These are phyloP conservation scores for Mimas tiliae DNA, from an alignment of 2,888 invertebrate genomes.

Conservation along the genomic window DNA sequence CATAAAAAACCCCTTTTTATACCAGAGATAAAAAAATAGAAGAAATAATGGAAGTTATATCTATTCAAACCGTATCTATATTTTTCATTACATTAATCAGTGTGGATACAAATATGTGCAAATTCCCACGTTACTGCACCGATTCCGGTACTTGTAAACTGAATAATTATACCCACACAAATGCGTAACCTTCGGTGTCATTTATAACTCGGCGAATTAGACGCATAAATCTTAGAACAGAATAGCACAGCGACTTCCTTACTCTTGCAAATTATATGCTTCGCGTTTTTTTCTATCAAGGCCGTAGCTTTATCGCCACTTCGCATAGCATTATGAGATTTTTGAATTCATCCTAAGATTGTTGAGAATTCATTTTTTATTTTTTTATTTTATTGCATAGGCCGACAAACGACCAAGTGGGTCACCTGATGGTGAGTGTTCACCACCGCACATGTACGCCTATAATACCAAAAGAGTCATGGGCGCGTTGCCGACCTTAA, in stretches of 20 bases:
- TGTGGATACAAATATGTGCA: background rate
- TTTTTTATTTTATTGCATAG: no score
- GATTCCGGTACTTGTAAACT: constrained; percentile 39
- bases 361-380: background rate
- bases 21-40: no score
- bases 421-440: no score
- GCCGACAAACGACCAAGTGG: no score
- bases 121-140: constrained; percentile 6
- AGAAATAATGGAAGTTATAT: no score
- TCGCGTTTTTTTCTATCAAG: constrained; percentile 8
- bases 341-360: background rate
- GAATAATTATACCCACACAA: constrained; percentile 50
- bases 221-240: constrained; percentile 18
- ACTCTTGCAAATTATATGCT: constrained; percentile 20
- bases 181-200: constrained; percentile 44
- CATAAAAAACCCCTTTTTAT: no score
- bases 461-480: no score
- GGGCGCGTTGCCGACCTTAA: no score
- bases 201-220: constrained; percentile 27
- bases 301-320: background rate
- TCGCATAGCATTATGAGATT: background rate
- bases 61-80: no score
- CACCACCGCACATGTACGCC: no score
- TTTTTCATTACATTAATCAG: no score
- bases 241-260: constrained; percentile 15